Evolutionary conservation across 2,797 vertebrate genomes (phyloP), one percentile per base, ranked within the genome.

Genomic region (Limnodromus scolopaceus): DNA sequence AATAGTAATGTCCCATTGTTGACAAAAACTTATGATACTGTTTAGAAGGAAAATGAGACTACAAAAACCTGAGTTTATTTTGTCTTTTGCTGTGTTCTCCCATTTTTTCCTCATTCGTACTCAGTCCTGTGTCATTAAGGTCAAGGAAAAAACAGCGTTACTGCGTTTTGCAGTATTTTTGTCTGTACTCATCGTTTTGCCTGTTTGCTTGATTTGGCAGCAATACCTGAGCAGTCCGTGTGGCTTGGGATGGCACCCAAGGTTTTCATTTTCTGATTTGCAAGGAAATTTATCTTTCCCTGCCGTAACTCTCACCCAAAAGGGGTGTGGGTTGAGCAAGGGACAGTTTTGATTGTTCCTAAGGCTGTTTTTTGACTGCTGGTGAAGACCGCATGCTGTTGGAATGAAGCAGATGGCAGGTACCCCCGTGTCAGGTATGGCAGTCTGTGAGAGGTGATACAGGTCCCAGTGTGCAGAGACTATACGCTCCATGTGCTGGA

Each of bases 351-450:
- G 9, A 13, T 75, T 49, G 61, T 46, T 89, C 2, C 1, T 48
- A 28, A 61, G 46, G 4, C 27, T 85, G 0, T 1, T 65, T 82
- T 94, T 46, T 84, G 32, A 19, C 19, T 64, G 25, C 72, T 86
- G 46, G 34, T 16, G 69, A 43, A 90, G 16, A 3, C 20, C 83
- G 10, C 34, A 3, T 76, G 16, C 39, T 46, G 28, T 0, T 86
- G 70, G 46, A 76, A 32, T 46, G 41, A 36, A 65, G 77, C 14
- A 11, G 48, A 14, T 55, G 43, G 23, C n/a, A n/a, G n/a, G 46
- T 58, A 39, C 32, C 8, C 5, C 0, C 1, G 0, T 46, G 48
- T 89, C 36, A 22, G 11, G 7, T 39, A 2, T 0, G 18, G 34
- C 61, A 32, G 7, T 39, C 23, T 36, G 11, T 41, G 69, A 54